Base-by-base conservation (phyloP, 2,888 invertebrate species). In the Venusia cambrica region DNA sequence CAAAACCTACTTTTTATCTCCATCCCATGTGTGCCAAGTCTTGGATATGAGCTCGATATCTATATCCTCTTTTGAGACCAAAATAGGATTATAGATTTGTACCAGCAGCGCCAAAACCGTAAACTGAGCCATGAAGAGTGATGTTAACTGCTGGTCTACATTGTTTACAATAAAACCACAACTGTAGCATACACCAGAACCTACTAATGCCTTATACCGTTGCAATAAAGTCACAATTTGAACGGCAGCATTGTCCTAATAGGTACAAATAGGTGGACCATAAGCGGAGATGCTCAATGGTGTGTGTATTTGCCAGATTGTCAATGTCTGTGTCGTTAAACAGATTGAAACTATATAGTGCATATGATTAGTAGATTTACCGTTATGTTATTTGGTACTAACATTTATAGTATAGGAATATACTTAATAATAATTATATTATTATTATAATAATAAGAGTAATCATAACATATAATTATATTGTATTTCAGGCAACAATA, bases 301-400 rank as follows among this genome's bases (percentile, higher is more conserved):
- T 34, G 45, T 48, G 26, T 50, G 47, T 53, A 62, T 59, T 62
- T 60, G 50, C 51, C 50, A 54, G 57, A 60, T 59, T 58, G 54
- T 58, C 56, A 57, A 38, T 37, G 33, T 41, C 38, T 36, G 25
- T 38, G 40, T 45, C 46, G 46, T 43, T 45, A 45, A 48, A 50
- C 45, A 45, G 10, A 15, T n/a, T 26, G 32, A 26, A 32, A 31
- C 39, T 38, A 33, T 32, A 13, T 30, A n/a, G n/a, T n/a, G n/a
- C n/a, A n/a, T n/a, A n/a, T n/a, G n/a, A n/a, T n/a, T n/a, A n/a
- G n/a, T n/a, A n/a, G n/a, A n/a, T n/a, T n/a, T n/a, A n/a, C n/a
- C n/a, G n/a, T n/a, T n/a, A n/a, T n/a, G n/a, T n/a, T n/a, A n/a
- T n/a, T n/a, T n/a, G n/a, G n/a, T n/a, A n/a, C n/a, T n/a, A n/a